These are phyloP conservation scores for Diglossa brunneiventris DNA, from an alignment of 2,113 vertebrate species.

Conservation along the genomic window DNA sequence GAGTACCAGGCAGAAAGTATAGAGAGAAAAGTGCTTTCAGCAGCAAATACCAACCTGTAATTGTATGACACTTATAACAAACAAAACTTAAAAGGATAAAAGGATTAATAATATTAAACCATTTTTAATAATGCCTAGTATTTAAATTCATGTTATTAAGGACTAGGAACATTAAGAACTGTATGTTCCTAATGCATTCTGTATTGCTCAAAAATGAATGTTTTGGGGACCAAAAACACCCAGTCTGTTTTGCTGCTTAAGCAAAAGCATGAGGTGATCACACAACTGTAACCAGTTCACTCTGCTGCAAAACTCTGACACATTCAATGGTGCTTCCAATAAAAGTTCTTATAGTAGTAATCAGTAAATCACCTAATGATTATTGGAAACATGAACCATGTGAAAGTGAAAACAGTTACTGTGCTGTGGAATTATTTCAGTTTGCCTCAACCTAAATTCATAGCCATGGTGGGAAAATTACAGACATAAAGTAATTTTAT, in stretches of 20 bases:
- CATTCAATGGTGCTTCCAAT: neutral
- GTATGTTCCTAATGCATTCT: neutral
- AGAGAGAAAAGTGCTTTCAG: neutral
- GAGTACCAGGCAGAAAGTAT: neutral
- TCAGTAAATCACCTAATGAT: neutral
- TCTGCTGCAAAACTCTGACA: neutral
- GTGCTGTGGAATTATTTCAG: neutral
- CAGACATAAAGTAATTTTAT: neutral
- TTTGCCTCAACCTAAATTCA: neutral
- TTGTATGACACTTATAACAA: fast-evolving
- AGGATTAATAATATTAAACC: neutral
- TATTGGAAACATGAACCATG: neutral
- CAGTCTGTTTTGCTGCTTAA: neutral
- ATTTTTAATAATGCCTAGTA: neutral
- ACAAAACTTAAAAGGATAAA: neutral
- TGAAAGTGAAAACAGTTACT: neutral
- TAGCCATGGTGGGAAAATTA: neutral
- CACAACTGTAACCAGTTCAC: neutral
- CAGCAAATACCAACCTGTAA: neutral
- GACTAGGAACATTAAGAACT: neutral
- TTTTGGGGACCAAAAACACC: neutral
- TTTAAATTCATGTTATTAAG: neutral
- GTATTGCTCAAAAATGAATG: neutral
- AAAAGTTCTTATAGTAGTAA: neutral
- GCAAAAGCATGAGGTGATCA: neutral